Base-by-base conservation (phyloP, 2,888 invertebrate species). In the Drosophila eohydei region DNA sequence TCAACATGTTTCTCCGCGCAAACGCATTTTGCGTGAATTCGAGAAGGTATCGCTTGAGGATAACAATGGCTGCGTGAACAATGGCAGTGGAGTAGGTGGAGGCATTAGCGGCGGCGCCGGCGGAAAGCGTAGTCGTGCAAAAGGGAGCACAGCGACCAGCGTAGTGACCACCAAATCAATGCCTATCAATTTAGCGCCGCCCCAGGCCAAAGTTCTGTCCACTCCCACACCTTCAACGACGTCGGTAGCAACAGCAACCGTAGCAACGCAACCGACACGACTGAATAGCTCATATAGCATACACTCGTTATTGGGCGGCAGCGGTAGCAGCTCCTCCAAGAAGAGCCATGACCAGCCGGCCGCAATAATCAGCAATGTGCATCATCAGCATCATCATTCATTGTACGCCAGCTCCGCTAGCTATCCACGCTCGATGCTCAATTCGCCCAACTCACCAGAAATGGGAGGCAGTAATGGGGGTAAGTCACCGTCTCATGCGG, bases 201-300 rank as follows among this genome's bases (percentile, higher is more conserved):
- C 86, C 7, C 80, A 80, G n/a, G 80, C 78, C 6, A 83, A 85
- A 60, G 40, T 71, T 16, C 12, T 72, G 7, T 44, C 63, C 34
- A 68, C 73, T 26, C 21, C 82, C 12, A 55, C 72, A 30, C 73
- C 78, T 59, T 61, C 78, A 11, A 50, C 75, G 34, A 14, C 62
- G 16, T 30, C 50, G 60, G 34, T 71, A 78, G 50, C 78, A 75
- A 46, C 80, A 44, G 66, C 71, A 26, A 48, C 77, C 5, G 11
- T 16, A 40, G 14, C 83, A 26, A 65, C 72, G 34, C 64, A 81
- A 16, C 88, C 87, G 34, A 91, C 92, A n/a, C 91, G 92, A 68
- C 93, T 94, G 87, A 94, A 95, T 79, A 95, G 96, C 93, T 96
- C 96, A 92, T 97, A 97, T 93, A 97, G 97, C 94, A 97, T 97